Base-by-base conservation (phyloP, 1,140 invertebrate species). In the Bombus affinis region DNA sequence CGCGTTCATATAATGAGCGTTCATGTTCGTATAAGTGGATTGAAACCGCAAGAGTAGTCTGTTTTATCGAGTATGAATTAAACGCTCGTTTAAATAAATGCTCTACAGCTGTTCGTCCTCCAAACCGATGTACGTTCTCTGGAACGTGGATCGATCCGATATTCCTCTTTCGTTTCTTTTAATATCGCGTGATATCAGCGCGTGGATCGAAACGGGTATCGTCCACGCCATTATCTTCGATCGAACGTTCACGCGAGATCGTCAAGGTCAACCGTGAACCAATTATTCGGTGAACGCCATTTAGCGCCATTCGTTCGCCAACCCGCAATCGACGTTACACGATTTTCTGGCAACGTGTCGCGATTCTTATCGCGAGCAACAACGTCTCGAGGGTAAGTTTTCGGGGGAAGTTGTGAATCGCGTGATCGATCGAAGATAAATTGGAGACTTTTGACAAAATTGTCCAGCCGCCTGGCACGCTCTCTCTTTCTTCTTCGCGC, bases 361-460 rank as follows among this genome's bases (percentile, higher is more conserved):
- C 79, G 88, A 90, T 87, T 2, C 10, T 35, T 85, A 90, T 87
- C 88, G 66, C 70, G 18, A 13, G 12, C 65, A 65, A 79, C 42
- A n/a, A 32, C 32, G 15, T 28, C 59, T 35, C 39, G 37, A n/a
- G 18, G 18, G 28, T 13, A 12, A 12, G 10, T 37, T 25, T 28
- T 71, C 32, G 42, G 18, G 1, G 0, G 10, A 1, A 53, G 9
- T 25, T 10, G 35, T 1, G 32, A 37, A 85, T 88, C 74, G 68
- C 53, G 68, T 66, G 62, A 71, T 62, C 74, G 74, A 81, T 85
- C 68, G 47, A 28, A 59, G 85, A 86, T 75, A 88, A 82, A 62
- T 88, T 88, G 77, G 22, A 37, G 37, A 73, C 57, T 85, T 78
- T 68, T 66, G 82, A 85, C 62, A 15, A 39, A 83, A 83, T 77